Base-by-base conservation (phyloP, 2,888 invertebrate species). In the Mythimna impura region DNA sequence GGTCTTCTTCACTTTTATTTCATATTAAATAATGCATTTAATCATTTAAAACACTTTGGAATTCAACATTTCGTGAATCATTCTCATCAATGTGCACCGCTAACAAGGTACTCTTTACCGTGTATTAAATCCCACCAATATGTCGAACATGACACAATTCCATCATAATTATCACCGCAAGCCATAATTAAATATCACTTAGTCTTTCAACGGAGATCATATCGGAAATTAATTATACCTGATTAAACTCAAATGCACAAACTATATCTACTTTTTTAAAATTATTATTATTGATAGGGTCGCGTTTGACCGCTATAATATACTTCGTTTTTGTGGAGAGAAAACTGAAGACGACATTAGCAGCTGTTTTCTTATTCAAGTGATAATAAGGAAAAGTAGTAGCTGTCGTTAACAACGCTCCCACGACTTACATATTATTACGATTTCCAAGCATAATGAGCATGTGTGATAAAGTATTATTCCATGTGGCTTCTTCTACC, bases 171-270 rank as follows among this genome's bases (percentile, higher is more conserved):
- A 76, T 76, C 81, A 63, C 84, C 71, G 63, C 71, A 36, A 77
- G 80, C 74, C 50, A 64, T 66, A 76, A 65, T 83, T 83, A 76
- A 83, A 81, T 85, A 84, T 83, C 85, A 80, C 76, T 84, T 85
- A 85, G 81, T 66, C 75, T 83, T 78, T 80, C 61, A 64, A 66
- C 70, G 20, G 54, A 76, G 81, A 81, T 85, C 68, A 71, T 85
- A 85, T 84, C 83, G 43, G 57, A 76, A 70, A 77, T 85, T 71
- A 80, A 85, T 76, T 73, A 75, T 71, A 58, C 47, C 47, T 80
- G 74, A 77, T 77, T 80, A 66, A 58, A 80, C 54, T 74, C 62
- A 77, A 81, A 81, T 54, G 60, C 77, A 71, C 54, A 58, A 58
- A 76, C 50, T 34, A 22, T 30, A 47, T 14, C 47, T 47, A 60